Evolutionary conservation across 2,888 invertebrate species (phyloP), one percentile per base, ranked within the genome.

Genomic region (Acholoe squamosa): DNA sequence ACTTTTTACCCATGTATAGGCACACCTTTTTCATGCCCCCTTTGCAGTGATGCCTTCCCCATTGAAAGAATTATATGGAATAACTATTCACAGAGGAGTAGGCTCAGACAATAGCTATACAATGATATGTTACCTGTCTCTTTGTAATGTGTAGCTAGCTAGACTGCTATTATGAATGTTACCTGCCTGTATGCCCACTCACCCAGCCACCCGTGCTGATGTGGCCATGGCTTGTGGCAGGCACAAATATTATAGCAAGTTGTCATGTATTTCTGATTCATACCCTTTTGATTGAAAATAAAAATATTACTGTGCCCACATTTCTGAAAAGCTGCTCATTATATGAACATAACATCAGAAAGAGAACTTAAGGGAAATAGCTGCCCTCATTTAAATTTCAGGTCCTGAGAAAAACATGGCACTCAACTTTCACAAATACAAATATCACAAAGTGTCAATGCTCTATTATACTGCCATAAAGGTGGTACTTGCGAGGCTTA

Each of bases 401-500:
- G 76, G 76, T 31, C 25, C 76, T 76, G 28, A 28, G 7, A 61
- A 61, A 19, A 61, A 76, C 16, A 76, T 25, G 14, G 16, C 31
- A 76, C 76, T 19, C 61, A 61, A 61, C 5, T 34, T 86, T 25
- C 25, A 54, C 7, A 5, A 54, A 5, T 33, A 7, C 52, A 3
- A 10, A 31, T 33, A 25, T 54, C 86, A 86, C 52, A 31, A 86
- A 54, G 86, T 86, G 86, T 54, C 25, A 54, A 54, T 56, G 10
- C n/a, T 52, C 25, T n/a, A n/a, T 52, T 43, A 16, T 56, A 28
- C 10, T 31, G 25, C 86, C 86, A 31, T 52, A 31, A 86, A 86
- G 86, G 52, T 86, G 86, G 86, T 86, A 28, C 51, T 84, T n/a
- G n/a, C 43, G 84, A 84, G 84, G 43, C 43, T 84, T 84, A 22